Conservation (phyloP, 1,140 invertebrate genomes). For the Ostrea denselamellosa region DNA sequence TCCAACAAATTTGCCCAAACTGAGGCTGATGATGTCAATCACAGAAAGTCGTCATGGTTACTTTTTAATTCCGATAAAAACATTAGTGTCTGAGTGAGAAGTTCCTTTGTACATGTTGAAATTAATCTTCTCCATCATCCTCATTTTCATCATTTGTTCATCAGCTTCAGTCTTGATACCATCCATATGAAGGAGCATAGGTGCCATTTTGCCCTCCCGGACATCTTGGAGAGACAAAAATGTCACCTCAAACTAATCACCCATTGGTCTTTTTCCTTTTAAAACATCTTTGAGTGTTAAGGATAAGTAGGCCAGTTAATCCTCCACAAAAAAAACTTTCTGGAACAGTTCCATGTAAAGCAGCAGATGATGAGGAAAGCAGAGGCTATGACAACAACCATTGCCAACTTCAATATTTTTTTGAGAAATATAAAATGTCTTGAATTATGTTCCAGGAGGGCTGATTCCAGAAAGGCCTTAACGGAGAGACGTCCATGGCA, state of each 20-base stretch:
- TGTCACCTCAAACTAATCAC: conserved; percentile 55
- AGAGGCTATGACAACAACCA: conserved; percentile 2
- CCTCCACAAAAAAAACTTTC: conserved; percentile 58
- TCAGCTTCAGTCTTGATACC: conserved; percentile 36
- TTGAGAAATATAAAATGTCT: conserved; percentile 37
- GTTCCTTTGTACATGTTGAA: not conserved
- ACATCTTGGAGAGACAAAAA: conserved; percentile 59
- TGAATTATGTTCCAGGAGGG: conserved; percentile 57
- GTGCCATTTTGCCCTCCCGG: conserved; percentile 59
- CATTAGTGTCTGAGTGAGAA: not conserved
- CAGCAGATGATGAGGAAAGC: conserved; percentile 42
- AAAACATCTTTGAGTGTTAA: conserved; percentile 8
- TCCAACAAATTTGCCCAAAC: conserved; percentile 28
- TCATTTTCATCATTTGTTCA: conserved; percentile 30
- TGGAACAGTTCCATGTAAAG: conserved; percentile 55
- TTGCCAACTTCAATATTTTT: not conserved
- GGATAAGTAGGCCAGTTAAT: conserved; percentile 54
- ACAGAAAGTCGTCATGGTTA: not conserved
- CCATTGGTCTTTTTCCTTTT: conserved; percentile 44
- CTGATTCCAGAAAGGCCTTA: conserved; percentile 55
- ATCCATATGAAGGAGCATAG: conserved; percentile 39
- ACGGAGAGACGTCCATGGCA: conserved; percentile 64
- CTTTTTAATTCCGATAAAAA: not conserved
- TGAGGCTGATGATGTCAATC: conserved; percentile 48
- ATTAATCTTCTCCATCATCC: not conserved